Evolutionary conservation across 2,113 vertebrate species (phyloP), one percentile per base, ranked within the genome.

Genomic region (Bos javanicus): DNA sequence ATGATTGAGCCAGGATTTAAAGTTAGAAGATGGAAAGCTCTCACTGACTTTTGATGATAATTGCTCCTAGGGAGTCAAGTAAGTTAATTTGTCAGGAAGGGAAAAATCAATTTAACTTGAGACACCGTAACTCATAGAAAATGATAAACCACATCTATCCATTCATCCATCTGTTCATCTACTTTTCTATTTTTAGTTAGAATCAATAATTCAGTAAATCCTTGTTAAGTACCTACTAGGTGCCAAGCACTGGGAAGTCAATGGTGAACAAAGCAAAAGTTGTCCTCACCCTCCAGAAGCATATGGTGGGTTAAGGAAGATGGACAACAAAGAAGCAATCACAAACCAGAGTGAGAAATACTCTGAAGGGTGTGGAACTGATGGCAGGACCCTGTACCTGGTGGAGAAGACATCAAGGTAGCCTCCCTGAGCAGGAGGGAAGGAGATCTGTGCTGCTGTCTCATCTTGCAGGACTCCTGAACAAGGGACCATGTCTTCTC

Each of bases 71-170:
- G 10, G 62, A 90, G 25, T 76, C 36, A 39, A 64, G 16, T 39
- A 43, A 81, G 60, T 87, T 90, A 85, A 81, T 25, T 94, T 95
- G n/a, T 88, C 85, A 89, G 89, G 54, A 93, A 83, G 36, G n/a
- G 71, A 89, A 89, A 74, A 57, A 57, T 16, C 83, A 82, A 56
- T 93, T 90, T 91, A 74, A 57, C 62, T 78, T 90, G 81, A 96
- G 54, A 91, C 6, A 52, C 26, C 4, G 3, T 78, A 80, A 84
- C 56, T 54, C 81, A 50, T 17, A 95, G 83, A 16, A 23, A n/a
- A 74, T 71, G 74, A 80, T 64, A 86, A 60, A 54, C 28, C 50
- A 43, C 78, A 57, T 54, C 60, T 28, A 80, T 57, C 60, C n/a
- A n/a, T 57, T 17, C 78, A 57, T 54, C 60, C 25, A 80, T 57